Conservation (phyloP, 2,797 vertebrate genomes). For the Sylvilagus floridanus region DNA sequence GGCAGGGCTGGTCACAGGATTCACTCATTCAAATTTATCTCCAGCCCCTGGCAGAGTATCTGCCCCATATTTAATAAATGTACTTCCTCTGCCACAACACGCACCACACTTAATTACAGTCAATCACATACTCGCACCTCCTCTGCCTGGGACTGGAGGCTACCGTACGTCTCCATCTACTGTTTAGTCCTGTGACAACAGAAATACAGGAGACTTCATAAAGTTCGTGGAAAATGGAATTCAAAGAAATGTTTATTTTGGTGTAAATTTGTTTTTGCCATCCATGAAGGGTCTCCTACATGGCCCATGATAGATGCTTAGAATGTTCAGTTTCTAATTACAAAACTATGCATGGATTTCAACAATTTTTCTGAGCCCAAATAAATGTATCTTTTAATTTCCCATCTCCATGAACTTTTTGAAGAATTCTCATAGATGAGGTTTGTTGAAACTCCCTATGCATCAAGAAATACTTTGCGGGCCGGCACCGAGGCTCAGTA, state of each 20-base stretch:
- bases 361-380: too few species aligned
- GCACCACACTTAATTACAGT: neutral
- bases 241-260: too few species aligned
- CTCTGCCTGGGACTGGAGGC: neutral
- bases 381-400: too few species aligned
- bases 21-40: neutral
- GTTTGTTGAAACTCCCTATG: neutral
- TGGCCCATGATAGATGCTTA: too few species aligned
- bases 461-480: neutral
- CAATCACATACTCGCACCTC: neutral
- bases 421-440: neutral
- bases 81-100: neutral
- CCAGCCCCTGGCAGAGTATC: slow-evolving; percentile 22
- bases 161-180: neutral
- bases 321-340: too few species aligned
- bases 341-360: too few species aligned
- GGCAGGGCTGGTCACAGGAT: neutral
- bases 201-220: neutral
- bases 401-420: too few species aligned
- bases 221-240: too few species aligned
- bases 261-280: too few species aligned
- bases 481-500: too few species aligned
- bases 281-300: too few species aligned
- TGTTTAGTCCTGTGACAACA: neutral
- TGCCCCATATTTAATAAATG: neutral